Percentiles rank a stretch among this genome's conserved stretches.
Conservation (phyloP, 2,113 vertebrate species). For the Nannospalax galili region DNA sequence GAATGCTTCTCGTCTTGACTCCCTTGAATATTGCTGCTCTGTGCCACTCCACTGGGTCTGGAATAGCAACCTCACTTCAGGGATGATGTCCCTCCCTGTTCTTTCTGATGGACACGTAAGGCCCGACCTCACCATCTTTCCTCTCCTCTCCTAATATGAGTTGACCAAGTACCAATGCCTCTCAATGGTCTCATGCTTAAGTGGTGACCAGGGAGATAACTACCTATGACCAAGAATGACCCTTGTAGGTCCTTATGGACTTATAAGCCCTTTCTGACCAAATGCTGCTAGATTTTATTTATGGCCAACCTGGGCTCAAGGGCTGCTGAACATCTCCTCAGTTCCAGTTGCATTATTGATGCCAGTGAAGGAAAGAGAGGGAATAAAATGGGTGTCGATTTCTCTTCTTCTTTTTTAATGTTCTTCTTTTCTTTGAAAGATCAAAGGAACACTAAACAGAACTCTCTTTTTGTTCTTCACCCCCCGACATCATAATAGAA, state of each 20-base stretch:
- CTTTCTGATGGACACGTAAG: neutral
- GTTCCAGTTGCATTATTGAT: conserved; percentile 77
- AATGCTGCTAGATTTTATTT: conserved; percentile 73
- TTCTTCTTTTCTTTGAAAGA: conserved; percentile 83
- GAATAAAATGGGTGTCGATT: conserved; percentile 78
- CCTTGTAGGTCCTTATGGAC: neutral
- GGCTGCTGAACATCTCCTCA: conserved; percentile 76
- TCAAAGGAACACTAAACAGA: conserved; percentile 84
- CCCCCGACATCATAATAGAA: conserved; percentile 78
- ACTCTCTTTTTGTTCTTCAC: conserved; percentile 55
- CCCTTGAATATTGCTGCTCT: neutral
- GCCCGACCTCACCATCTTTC: too few relatives aligned
- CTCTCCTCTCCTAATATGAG: neutral
- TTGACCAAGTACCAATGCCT: neutral
- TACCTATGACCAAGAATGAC: neutral
- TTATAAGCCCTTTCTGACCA: neutral
- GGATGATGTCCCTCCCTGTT: neutral
- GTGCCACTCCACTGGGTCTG: neutral
- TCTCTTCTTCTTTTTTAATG: conserved; percentile 60
- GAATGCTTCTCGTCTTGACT: neutral
- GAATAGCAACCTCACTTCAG: fast-evolving
- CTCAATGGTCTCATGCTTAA: neutral
- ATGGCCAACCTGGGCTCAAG: conserved; percentile 58
- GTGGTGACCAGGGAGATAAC: neutral
- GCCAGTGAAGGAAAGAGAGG: conserved; percentile 68